Conservation (phyloP, 2,113 vertebrate species). For the Myotis brandtii region DNA sequence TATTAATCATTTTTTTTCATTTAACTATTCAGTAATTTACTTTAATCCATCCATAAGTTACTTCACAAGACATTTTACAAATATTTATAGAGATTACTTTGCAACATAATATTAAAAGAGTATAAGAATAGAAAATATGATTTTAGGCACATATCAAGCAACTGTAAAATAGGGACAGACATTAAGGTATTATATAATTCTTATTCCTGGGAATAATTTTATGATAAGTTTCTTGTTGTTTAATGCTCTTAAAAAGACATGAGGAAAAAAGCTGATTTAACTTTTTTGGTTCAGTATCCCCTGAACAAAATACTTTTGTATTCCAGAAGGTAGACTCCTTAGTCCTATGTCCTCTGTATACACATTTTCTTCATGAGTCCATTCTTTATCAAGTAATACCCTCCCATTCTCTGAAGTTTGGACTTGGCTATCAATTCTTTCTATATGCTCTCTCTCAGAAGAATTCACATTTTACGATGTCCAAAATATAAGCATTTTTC, state of each 20-base stretch:
- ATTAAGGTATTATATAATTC: background rate
- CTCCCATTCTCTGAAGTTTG: background rate
- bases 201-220: background rate
- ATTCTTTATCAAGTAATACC: background rate
- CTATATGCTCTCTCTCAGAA: background rate
- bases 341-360: rapidly evolving
- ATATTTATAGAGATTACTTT: background rate
- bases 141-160: background rate
- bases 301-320: background rate
- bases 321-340: background rate
- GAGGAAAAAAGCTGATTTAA: background rate
- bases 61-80: background rate
- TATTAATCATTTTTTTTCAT: background rate
- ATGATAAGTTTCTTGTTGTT: background rate
- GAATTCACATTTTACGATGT: background rate
- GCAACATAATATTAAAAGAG: background rate
- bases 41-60: background rate
- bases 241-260: background rate
- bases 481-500: background rate
- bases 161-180: background rate
- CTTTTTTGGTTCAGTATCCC: background rate
- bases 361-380: background rate
- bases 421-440: background rate
- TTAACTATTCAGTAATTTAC: background rate
- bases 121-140: background rate